phyloP scores from a whole-genome alignment of 2,797 vertebrate genomes.

The Anabacerthia variegaticeps region DNA sequence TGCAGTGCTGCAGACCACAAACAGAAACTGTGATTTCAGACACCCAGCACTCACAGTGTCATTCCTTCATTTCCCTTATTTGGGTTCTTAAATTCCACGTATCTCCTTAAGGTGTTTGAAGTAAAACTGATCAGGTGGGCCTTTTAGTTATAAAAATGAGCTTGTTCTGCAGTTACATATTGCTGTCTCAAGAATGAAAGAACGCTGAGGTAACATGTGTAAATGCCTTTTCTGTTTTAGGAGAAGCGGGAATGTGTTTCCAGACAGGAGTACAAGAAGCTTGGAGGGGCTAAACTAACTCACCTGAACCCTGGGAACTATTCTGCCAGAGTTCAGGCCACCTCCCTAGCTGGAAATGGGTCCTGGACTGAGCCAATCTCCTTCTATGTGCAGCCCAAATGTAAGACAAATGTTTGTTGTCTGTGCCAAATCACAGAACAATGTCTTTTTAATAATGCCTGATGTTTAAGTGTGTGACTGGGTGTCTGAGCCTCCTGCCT shows the following conservation, averaged over 20 bases:
- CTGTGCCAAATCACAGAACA: rapidly evolving
- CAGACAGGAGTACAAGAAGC: slow-evolving; percentile 87
- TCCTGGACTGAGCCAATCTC: slow-evolving; percentile 92
- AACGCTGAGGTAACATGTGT: not conserved
- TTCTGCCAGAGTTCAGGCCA: slow-evolving; percentile 90
- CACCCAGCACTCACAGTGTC: not conserved
- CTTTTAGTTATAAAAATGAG: not conserved
- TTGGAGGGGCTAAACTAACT: slow-evolving; percentile 85
- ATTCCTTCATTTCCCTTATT: not conserved
- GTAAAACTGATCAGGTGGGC: not conserved
- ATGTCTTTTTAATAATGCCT: not conserved
- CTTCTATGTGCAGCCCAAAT: slow-evolving; percentile 90
- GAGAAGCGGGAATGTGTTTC: slow-evolving; percentile 93
- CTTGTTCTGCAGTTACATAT: not conserved
- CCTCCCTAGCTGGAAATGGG: slow-evolving; percentile 92
- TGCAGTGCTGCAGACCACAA: not conserved
- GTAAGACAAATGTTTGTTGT: slow-evolving; percentile 73
- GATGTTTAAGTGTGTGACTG: not conserved
- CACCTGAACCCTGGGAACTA: slow-evolving; percentile 93
- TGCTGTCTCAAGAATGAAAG: not conserved
- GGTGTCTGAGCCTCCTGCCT: not conserved
- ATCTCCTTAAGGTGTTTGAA: not conserved
- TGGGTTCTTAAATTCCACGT: not conserved
- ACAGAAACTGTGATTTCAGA: not conserved
- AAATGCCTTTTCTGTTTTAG: slow-evolving; percentile 42